Conservation (phyloP, 2,888 invertebrate species). For the Hirtodrosophila confusa region DNA sequence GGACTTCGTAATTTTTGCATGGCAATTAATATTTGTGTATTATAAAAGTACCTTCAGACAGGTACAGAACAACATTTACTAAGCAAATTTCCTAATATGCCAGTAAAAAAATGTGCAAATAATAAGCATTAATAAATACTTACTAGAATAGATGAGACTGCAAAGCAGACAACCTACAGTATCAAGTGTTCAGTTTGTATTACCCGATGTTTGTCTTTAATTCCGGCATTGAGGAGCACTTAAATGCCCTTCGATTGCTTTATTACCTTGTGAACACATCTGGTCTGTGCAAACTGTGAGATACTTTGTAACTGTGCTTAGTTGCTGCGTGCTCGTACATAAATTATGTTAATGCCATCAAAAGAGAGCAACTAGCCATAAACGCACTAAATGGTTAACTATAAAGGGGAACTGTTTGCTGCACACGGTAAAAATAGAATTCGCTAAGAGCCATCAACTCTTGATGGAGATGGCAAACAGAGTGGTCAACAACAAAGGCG, state of each 20-base stretch:
- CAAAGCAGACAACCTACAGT: too few relatives aligned
- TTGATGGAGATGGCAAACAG: slow-evolving; percentile 42
- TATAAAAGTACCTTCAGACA: neutral
- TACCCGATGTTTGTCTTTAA: slow-evolving; percentile 2
- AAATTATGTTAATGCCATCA: slow-evolving; percentile 78
- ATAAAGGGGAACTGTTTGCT: slow-evolving; percentile 47
- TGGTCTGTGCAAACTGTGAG: slow-evolving; percentile 5
- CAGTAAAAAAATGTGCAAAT: too few relatives aligned
- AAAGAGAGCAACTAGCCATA: slow-evolving; percentile 72
- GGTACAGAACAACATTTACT: neutral
- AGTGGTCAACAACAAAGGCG: slow-evolving; percentile 39
- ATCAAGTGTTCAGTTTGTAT: too few relatives aligned
- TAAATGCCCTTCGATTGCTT: slow-evolving; percentile 53
- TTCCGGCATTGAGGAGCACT: slow-evolving; percentile 17
- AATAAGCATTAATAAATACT: too few relatives aligned
- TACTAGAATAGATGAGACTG: too few relatives aligned
- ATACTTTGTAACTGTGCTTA: slow-evolving; percentile 58
- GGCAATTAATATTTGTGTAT: slow-evolving; percentile 34
- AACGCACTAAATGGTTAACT: slow-evolving; percentile 69
- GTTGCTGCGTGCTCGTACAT: slow-evolving; percentile 75
- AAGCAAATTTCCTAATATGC: too few relatives aligned
- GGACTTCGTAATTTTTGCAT: slow-evolving; percentile 4
- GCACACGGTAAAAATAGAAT: slow-evolving; percentile 33
- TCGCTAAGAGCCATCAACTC: slow-evolving; percentile 38
- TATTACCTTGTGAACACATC: slow-evolving; percentile 45